Evolutionary conservation across 2,797 vertebrate species (phyloP).

Genomic region (Enteromius thamalakanensis): DNA sequence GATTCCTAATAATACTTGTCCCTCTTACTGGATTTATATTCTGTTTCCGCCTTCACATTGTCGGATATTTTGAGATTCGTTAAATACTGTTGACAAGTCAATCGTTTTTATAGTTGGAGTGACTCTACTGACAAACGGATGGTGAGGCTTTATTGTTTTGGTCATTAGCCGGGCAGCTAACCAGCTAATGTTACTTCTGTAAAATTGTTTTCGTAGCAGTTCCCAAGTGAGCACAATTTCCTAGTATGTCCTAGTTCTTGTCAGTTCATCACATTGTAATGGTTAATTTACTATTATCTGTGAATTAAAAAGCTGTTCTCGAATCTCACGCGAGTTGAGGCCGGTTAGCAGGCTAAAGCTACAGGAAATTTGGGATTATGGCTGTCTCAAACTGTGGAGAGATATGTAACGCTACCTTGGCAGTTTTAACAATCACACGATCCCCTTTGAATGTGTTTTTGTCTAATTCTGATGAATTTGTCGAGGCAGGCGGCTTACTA

Average conservation of each 20-base stretch:
- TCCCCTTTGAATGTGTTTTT: neutral
- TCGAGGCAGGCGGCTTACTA: neutral
- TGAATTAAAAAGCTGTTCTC: neutral
- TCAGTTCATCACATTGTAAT: neutral
- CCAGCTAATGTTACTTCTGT: neutral
- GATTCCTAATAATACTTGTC: neutral
- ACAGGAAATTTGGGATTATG: conserved; percentile 41
- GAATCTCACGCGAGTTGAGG: neutral
- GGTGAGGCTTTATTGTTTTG: conserved; percentile 48
- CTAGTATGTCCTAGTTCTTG: neutral
- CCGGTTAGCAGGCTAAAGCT: conserved; percentile 40
- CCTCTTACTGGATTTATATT: neutral
- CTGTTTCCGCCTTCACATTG: neutral
- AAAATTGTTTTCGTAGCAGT: neutral
- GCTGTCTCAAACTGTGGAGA: neutral
- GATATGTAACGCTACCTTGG: neutral
- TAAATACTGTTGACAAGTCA: neutral
- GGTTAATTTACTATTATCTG: neutral
- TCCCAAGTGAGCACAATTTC: neutral
- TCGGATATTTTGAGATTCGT: neutral
- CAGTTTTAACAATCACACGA: neutral
- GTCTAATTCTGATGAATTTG: neutral
- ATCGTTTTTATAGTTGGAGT: neutral
- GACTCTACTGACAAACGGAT: neutral
- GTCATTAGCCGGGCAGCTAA: conserved; percentile 49